A percentile compares a stretch with the other conserved stretches of the same genome.
Evolutionary conservation across 2,888 invertebrate genomes (phyloP).

Genomic region (Volucella inflata): DNA sequence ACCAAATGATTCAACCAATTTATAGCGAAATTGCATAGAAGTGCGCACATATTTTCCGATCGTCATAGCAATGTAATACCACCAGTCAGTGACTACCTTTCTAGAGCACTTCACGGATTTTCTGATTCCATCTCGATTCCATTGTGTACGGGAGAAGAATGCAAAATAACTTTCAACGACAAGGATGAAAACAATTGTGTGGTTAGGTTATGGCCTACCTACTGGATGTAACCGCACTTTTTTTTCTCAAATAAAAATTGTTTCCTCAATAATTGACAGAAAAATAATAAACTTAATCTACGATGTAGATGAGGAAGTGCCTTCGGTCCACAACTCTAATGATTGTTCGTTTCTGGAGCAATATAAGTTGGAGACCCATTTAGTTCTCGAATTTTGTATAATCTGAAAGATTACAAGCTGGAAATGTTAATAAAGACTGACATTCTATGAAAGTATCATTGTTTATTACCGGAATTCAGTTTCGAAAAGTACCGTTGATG

Average conservation of each 20-base stretch:
- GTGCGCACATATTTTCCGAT: background rate
- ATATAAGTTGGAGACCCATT: too few species aligned
- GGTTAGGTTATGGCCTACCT: slow-evolving; percentile 35
- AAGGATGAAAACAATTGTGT: slow-evolving; percentile 34
- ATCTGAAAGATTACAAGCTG: too few species aligned
- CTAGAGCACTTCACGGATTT: too few species aligned
- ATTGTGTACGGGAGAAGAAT: slow-evolving; percentile 55
- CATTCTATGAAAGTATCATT: too few species aligned
- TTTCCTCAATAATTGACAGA: slow-evolving; percentile 65
- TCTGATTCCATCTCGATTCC: slow-evolving; percentile 47
- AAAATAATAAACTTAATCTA: slow-evolving; percentile 43
- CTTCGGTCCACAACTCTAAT: too few species aligned
- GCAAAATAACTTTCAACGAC: slow-evolving; percentile 24
- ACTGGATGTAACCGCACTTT: slow-evolving; percentile 8
- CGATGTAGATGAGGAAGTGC: slow-evolving; percentile 34
- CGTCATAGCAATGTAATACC: slow-evolving; percentile 2
- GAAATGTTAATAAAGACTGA: too few species aligned
- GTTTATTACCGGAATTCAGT: too few species aligned
- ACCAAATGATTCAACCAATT: slow-evolving; percentile 49
- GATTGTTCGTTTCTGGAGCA: too few species aligned
- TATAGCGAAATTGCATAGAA: slow-evolving; percentile 30
- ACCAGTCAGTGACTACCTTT: background rate
- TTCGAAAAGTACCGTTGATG: too few species aligned
- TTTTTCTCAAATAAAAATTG: slow-evolving; percentile 28
- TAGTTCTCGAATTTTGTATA: too few species aligned